Percentiles rank a stretch among this genome's conserved stretches.
Evolutionary conservation across 2,113 vertebrate genomes (phyloP).

Genomic region (Caracal caracal): DNA sequence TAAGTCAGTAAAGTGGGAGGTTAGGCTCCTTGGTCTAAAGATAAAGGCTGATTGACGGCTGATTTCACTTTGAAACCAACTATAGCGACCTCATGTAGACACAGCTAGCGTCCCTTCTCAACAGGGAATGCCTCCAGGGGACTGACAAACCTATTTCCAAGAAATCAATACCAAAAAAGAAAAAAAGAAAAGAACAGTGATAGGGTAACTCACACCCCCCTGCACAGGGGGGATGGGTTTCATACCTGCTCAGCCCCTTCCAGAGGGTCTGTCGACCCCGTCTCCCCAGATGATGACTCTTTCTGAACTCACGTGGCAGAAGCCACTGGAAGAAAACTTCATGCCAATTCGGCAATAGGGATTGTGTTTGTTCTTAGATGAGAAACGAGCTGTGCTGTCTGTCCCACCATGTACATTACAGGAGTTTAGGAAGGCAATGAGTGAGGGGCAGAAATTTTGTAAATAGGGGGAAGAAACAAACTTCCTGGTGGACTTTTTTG

Average conservation of each 20-base stretch:
- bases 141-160: background rate
- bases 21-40: background rate
- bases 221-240: background rate
- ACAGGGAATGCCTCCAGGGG: background rate
- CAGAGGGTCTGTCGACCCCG: too few species aligned
- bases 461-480: background rate
- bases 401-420: background rate
- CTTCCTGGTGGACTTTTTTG: background rate
- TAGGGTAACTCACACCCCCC: background rate
- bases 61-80: background rate
- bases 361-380: background rate
- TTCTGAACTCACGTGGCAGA: background rate
- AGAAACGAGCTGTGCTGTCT: background rate
- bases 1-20: background rate
- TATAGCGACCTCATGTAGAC: background rate
- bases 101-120: background rate
- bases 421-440: background rate
- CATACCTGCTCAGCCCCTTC: fast-evolving
- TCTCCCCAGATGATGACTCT: background rate
- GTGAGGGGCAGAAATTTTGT: background rate
- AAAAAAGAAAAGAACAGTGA: background rate
- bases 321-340: background rate
- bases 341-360: background rate
- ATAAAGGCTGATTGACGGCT: background rate
- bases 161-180: background rate